phyloP scores from a whole-genome alignment of 2,888 invertebrate species.

The Pseudococcus longispinus region DNA sequence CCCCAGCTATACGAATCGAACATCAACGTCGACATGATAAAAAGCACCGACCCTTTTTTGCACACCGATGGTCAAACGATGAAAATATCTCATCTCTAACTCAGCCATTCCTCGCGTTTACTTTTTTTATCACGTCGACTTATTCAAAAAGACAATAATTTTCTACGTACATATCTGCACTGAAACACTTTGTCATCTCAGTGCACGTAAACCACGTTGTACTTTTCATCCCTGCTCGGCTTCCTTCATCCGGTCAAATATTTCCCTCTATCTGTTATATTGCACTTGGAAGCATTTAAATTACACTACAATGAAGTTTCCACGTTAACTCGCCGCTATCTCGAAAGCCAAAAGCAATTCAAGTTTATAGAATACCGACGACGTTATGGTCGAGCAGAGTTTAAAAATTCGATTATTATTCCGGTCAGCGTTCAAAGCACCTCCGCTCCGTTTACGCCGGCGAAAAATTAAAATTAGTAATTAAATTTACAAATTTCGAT shows the following conservation, averaged over 20 bases:
- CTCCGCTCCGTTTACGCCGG: not conserved
- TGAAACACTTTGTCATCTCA: not conserved
- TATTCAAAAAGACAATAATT: not conserved
- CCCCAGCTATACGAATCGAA: not conserved
- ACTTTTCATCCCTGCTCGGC: not conserved
- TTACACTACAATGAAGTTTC: not conserved
- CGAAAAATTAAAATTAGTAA: not conserved
- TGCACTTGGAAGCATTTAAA: constrained; percentile 19
- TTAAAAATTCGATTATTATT: constrained; percentile 20
- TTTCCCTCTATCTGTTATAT: not conserved
- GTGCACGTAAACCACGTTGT: not conserved
- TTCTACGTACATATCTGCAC: not conserved
- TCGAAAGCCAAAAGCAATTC: constrained; percentile 5
- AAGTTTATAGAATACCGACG: not conserved
- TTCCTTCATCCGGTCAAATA: not conserved
- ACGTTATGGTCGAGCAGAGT: not conserved
- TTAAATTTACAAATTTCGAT: constrained; percentile 14
- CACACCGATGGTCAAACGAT: not conserved
- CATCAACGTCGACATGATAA: not conserved
- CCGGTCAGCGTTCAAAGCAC: not conserved
- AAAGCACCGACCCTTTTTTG: not conserved
- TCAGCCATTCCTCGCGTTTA: not conserved
- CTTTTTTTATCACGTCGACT: not conserved
- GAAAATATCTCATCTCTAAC: not conserved
- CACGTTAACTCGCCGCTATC: not conserved